phyloP scores from a whole-genome alignment of 2,797 vertebrate species.

The Eremophila alpestris region DNA sequence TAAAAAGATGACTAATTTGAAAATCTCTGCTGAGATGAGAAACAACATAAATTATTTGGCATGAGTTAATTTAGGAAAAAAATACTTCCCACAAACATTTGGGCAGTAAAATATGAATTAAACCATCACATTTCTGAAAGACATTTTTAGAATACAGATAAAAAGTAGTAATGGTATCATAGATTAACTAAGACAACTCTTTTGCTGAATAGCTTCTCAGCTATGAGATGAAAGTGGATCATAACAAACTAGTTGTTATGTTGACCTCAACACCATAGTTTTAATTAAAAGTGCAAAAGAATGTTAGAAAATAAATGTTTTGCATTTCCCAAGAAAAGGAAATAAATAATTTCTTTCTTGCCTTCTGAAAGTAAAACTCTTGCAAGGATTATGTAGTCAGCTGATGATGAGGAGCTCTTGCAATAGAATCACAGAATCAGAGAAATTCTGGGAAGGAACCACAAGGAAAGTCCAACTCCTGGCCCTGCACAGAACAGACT shows the following conservation, averaged over 20 bases:
- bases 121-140: background rate
- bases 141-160: background rate
- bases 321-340: background rate
- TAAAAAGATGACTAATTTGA: constrained; percentile 35
- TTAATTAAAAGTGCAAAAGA: background rate
- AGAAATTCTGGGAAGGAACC: background rate
- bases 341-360: background rate
- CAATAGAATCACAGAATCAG: background rate
- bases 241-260: background rate
- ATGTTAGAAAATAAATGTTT: background rate
- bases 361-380: background rate
- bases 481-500: background rate
- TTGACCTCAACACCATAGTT: background rate
- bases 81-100: background rate
- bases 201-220: background rate
- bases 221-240: background rate
- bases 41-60: background rate
- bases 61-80: background rate
- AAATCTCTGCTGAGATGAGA: background rate
- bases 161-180: background rate
- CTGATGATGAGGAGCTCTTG: background rate
- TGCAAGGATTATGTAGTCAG: background rate
- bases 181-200: background rate
- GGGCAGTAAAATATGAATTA: constrained; percentile 22
- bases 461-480: background rate